Evolutionary conservation across 2,797 vertebrate species (phyloP), one percentile per base, ranked within the genome.

Genomic region (Crenuchus spilurus): DNA sequence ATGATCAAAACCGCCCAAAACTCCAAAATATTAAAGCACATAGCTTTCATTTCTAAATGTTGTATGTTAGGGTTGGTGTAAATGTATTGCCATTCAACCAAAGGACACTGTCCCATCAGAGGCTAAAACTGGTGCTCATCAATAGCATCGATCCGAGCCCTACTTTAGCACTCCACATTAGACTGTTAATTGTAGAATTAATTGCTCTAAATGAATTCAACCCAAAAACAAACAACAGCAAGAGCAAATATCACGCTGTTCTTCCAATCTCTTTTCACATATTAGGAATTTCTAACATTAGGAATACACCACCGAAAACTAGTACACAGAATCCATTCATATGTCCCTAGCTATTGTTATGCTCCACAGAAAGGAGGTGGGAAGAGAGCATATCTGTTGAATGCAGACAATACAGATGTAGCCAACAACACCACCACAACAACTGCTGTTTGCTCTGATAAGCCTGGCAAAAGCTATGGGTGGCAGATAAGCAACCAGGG

Each of bases 121-220:
- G n/a, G 35, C 86, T 86, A 86, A 90, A 42, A 88, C 86, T 84
- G 88, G 88, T 72, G 63, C 74, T 16, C 69, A 83, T 92, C 76
- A 87, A 91, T 69, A 65, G 0, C 80, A 91, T 90, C 6, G 90
- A 89, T 82, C 84, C 8, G 57, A 86, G 84, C 66, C 78, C 88
- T 84, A 86, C 76, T 82, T 87, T 84, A 73, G 8, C 62, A 20
- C 68, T 46, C 75, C 28, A 54, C 81, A 76, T 61, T 10, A 74
- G 78, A 72, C 80, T 70, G 75, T 75, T 64, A 80, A 81, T 83
- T 61, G 55, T 35, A 57, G 30, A 42, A 77, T 76, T 80, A 78
- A 85, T 78, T 52, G 65, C 69, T 74, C 33, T 70, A 33, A 74
- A 64, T 20, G 35, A 49, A 65, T 64, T 46, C 61, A 41, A 48